Conservation (phyloP, 2,113 vertebrate species). For the Protobothrops flavoviridis region DNA sequence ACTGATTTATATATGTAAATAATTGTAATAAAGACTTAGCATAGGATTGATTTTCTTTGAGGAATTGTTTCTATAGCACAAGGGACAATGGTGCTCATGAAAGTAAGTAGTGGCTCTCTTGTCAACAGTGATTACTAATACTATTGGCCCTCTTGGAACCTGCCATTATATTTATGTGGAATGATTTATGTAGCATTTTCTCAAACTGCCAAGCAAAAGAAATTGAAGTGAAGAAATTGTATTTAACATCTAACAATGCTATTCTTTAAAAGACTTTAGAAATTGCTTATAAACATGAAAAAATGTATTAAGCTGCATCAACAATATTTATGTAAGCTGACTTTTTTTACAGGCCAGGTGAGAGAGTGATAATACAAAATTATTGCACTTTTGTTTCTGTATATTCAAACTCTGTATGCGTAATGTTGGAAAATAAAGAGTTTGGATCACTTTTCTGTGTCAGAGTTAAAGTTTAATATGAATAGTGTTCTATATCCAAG, state of each 20-base stretch:
- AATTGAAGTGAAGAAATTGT: conserved; percentile 22
- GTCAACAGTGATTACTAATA: conserved; percentile 11
- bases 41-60: conserved; percentile 45
- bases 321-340: not conserved
- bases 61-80: conserved; percentile 58
- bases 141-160: conserved; percentile 32
- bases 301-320: conserved; percentile 8
- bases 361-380: conserved; percentile 20
- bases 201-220: conserved; percentile 15
- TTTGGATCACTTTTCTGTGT: conserved; percentile 38
- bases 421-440: conserved; percentile 55
- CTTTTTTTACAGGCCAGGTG: not conserved
- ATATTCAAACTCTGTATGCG: conserved; percentile 23
- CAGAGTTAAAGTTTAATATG: not conserved
- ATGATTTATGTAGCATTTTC: conserved; percentile 32
- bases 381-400: conserved; percentile 44
- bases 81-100: conserved; percentile 36
- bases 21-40: conserved; percentile 63
- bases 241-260: conserved; percentile 18
- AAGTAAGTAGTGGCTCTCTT: not conserved
- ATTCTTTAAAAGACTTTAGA: conserved; percentile 27
- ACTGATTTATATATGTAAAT: conserved; percentile 61
- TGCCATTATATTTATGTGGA: conserved; percentile 24
- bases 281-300: conserved; percentile 1
- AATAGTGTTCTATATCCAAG: not conserved